Base-by-base conservation (phyloP, 1,140 invertebrate species). In the Drosophila orena region DNA sequence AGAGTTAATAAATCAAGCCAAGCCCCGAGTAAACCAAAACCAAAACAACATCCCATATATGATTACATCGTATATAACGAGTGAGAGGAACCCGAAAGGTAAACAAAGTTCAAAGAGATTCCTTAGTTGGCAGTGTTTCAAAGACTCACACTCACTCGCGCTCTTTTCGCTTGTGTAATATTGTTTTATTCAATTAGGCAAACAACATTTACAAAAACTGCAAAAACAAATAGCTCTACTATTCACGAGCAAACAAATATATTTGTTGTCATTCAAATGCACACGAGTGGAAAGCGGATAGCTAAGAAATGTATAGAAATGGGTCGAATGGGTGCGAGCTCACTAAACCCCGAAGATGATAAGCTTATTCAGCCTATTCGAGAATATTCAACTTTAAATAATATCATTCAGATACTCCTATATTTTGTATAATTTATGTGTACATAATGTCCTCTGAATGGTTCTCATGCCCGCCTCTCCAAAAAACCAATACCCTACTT, bases 111-210 rank as follows among this genome's bases (percentile, higher is more conserved):
- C 62, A 70, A 69, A 70, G 50, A 69, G 66, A 69, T 38, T 70
- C 30, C 49, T 27, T 47, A 35, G 34, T 81, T 81, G 79, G 79
- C 79, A 81, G 54, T 10, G 47, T 47, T 40, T 73, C 73, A 58
- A 24, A 43, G 55, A 24, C 59, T 60, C 24, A 37, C 24, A 24
- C 59, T 60, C 24, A 37, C 24, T 40, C 35, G 38, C 11, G 66
- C 6, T 74, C 17, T 65, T 14, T 53, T 35, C 11, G 69, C 65
- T 77, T 69, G 50, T 64, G 56, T 68, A 81, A 77, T 77, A 60
- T 73, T 74, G 65, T 64, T 74, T 81, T 77, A 66, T 54, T 81
- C 69, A 81, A 77, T 81, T 81, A 74, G 43, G 50, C 62, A 69
- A 53, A 77, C 53, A 60, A 44, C 42, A 79, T 64, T 61, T 79